These are phyloP conservation scores for Pseudochirops cupreus DNA, from an alignment of 2,797 vertebrate genomes.

Conservation along the genomic window DNA sequence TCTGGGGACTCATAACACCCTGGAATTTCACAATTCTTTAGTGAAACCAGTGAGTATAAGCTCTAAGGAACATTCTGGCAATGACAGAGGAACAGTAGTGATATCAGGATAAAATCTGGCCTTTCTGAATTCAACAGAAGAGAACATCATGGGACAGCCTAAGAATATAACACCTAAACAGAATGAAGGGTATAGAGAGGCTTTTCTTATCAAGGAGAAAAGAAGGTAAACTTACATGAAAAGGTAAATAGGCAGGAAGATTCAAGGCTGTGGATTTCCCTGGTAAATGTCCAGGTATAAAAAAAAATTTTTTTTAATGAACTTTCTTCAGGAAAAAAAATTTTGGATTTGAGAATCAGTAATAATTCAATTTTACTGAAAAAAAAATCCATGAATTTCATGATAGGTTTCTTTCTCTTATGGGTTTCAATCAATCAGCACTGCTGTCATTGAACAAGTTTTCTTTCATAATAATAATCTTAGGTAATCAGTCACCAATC, in stretches of 20 bases:
- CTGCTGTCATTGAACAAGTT: too few relatives aligned
- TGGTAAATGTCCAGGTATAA: neutral
- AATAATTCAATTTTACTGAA: slow-evolving; percentile 52
- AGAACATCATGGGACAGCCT: neutral
- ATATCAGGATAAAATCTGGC: neutral
- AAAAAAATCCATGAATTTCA: slow-evolving; percentile 60
- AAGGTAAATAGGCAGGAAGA: neutral
- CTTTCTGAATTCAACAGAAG: neutral
- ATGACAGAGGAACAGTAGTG: neutral
- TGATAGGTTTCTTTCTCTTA: neutral
- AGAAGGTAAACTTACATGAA: neutral
- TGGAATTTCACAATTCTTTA: slow-evolving; percentile 55
- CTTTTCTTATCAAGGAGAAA: neutral
- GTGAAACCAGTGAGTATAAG: slow-evolving; percentile 42
- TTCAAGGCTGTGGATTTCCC: neutral
- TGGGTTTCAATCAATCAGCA: neutral
- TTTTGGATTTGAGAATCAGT: slow-evolving; percentile 14
- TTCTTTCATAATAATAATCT: neutral
- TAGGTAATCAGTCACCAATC: neutral
- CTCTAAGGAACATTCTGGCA: neutral
- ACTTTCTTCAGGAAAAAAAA: slow-evolving; percentile 15
- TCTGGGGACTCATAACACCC: slow-evolving; percentile 36
- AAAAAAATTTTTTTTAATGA: slow-evolving; percentile 28
- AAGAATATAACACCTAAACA: neutral
- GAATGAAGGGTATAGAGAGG: neutral